A percentile compares a stretch with the other conserved stretches of the same genome.
phyloP scores from a whole-genome alignment of 2,113 vertebrate species.

The Anolis carolinensis region DNA sequence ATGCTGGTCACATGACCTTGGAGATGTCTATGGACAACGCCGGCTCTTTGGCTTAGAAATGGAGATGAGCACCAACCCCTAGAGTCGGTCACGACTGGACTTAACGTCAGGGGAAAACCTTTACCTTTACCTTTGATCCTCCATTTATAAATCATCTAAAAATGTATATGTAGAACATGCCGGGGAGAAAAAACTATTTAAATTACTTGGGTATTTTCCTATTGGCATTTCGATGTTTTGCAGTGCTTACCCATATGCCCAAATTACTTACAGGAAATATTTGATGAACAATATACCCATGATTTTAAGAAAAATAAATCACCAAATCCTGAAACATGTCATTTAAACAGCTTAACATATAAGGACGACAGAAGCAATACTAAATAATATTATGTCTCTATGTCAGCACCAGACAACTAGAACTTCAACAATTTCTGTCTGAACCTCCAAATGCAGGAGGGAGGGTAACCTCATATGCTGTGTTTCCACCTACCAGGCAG shows the following conservation, averaged over 20 bases:
- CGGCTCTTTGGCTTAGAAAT: too few relatives aligned
- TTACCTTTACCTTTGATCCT: neutral
- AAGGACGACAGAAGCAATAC: neutral
- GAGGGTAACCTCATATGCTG: neutral
- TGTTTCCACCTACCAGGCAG: neutral
- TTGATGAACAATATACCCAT: neutral
- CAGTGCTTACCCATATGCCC: neutral
- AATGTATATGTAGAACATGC: neutral
- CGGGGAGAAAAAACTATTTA: neutral
- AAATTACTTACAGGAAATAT: neutral
- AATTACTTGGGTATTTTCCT: too few relatives aligned
- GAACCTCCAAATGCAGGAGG: neutral
- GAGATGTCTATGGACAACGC: too few relatives aligned
- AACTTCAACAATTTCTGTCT: too few relatives aligned
- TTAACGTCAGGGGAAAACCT: too few relatives aligned
- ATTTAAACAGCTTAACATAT: neutral
- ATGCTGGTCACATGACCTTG: too few relatives aligned
- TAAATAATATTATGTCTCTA: neutral
- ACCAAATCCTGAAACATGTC: neutral
- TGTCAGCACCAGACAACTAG: neutral
- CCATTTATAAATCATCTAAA: neutral
- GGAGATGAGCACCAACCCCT: too few relatives aligned
- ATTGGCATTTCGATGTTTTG: neutral
- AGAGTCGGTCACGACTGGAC: too few relatives aligned
- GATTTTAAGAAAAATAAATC: neutral